Conservation (phyloP, 2,888 invertebrate species). For the Nebria brevicollis region DNA sequence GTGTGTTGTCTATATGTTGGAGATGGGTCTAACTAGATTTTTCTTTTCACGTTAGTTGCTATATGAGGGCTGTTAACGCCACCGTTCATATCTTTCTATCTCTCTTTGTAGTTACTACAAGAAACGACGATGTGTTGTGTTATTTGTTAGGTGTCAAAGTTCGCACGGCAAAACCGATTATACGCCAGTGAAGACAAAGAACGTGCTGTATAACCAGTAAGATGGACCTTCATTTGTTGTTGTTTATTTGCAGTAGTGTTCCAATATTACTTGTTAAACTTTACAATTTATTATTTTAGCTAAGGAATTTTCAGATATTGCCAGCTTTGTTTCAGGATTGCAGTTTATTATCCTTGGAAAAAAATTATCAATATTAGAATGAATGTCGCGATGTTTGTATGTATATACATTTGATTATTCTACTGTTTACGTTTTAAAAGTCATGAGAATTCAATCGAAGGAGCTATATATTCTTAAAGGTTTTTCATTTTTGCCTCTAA, state of each 20-base stretch:
- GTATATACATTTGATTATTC: too few species aligned
- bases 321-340: neutral
- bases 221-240: neutral
- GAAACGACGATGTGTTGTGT: slow-evolving; percentile 48
- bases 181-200: slow-evolving; percentile 51
- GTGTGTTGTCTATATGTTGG: slow-evolving; percentile 5
- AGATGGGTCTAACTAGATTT: slow-evolving; percentile 49
- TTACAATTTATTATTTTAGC: neutral
- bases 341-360: too few species aligned
- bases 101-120: slow-evolving; percentile 21
- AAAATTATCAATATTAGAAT: too few species aligned
- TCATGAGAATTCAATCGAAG: too few species aligned
- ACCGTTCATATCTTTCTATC: neutral
- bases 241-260: neutral
- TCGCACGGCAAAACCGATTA: slow-evolving; percentile 53
- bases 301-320: neutral
- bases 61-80: slow-evolving; percentile 7
- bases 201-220: slow-evolving; percentile 41
- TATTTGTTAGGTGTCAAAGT: slow-evolving; percentile 52
- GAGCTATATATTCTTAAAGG: too few species aligned
- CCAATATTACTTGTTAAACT: neutral
- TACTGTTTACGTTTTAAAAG: too few species aligned
- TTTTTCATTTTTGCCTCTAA: too few species aligned
- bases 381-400: too few species aligned
- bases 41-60: slow-evolving; percentile 19